Base-by-base conservation (phyloP, 2,797 vertebrate species). In the Spondyliosoma cantharus region DNA sequence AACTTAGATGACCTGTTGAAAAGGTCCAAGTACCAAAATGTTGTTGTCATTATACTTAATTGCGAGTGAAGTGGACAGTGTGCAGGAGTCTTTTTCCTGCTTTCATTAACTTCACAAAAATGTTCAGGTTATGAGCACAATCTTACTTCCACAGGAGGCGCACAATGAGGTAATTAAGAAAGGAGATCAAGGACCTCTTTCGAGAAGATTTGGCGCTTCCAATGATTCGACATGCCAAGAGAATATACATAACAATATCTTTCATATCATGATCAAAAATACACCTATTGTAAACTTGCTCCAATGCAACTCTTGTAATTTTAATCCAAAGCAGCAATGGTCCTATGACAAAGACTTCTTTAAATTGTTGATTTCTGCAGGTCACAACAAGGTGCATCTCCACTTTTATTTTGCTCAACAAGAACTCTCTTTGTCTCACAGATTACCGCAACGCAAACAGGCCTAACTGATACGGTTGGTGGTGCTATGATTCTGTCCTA, bases 401-500 rank as follows among this genome's bases (percentile, higher is more conserved):
- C 13, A 45, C 65, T 54, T 15, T 37, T 3, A 37, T 37, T 11
- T 37, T 11, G 20, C 54, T 57, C 2, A 43, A n/a, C 56, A 46
- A 32, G 42, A 7, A 45, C 22, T 70, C 24, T n/a, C 16, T 61
- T 13, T 27, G 16, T 71, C 19, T 25, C 52, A 17, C 8, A 74
- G 56, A 54, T 74, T 20, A 45, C 59, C 56, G 20, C 49, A 4
- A 19, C 12, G 22, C 59, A 59, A 71, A 74, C 3, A 52, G 13
- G 14, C 42, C 29, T 7, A 4, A 9, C 22, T 5, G 50, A n/a
- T 53, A 43, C 17, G 43, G 49, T 11, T 37, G 19, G 4, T 3
- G 56, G 46, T 63, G 50, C 5, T 53, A 27, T 59, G 67, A 56
- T 49, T 82, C 54, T 70, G 65, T 48, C 57, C 29, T 58, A 32